These are phyloP conservation scores for Cephalopachus bancanus DNA, from an alignment of 2,797 vertebrate genomes.

Conservation along the genomic window DNA sequence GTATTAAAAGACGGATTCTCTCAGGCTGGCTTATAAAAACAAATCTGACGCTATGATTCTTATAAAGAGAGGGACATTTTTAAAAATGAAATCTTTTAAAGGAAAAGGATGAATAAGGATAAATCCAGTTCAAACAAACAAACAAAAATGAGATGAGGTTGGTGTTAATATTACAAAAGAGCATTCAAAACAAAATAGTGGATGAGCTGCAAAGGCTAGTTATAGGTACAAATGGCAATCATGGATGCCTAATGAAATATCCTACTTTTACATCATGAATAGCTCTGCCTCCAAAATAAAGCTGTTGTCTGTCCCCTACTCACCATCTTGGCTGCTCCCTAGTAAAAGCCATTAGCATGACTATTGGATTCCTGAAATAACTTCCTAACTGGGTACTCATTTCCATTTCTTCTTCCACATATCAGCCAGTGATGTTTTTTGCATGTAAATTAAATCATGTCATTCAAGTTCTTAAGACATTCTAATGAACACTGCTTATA, in stretches of 20 bases:
- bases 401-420: neutral
- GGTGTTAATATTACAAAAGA: neutral
- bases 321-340: neutral
- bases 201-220: neutral
- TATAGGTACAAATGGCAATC: neutral
- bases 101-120: neutral
- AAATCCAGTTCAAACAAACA: neutral
- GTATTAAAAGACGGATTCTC: conserved; percentile 37
- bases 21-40: conserved; percentile 33
- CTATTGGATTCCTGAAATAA: neutral
- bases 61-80: neutral
- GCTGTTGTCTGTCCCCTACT: neutral
- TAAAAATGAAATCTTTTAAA: neutral
- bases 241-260: neutral
- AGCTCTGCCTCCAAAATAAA: neutral
- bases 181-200: neutral
- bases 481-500: neutral
- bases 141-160: neutral
- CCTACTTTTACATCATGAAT: neutral
- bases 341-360: neutral
- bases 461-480: neutral
- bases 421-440: neutral
- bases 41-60: neutral
- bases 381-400: neutral
- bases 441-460: neutral